phyloP scores from a whole-genome alignment of 1,140 invertebrate species.

The Cyrtorhinus lividipennis region DNA sequence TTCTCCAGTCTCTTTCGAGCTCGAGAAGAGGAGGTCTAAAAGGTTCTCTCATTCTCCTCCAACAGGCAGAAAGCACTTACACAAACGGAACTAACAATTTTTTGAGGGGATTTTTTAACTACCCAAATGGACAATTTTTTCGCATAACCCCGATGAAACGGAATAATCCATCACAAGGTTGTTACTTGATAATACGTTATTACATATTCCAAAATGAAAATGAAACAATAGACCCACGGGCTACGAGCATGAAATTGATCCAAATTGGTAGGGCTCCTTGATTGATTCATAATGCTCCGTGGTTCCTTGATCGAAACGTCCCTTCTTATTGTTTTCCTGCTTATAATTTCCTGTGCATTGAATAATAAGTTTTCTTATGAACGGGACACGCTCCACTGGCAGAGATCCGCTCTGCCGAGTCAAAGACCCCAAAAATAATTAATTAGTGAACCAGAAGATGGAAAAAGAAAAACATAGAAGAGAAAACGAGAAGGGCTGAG shows the following conservation, averaged over 20 bases:
- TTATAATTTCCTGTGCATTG: constrained; percentile 5
- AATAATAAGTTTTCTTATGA: not conserved
- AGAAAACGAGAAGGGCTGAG: not conserved
- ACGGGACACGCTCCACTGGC: not conserved
- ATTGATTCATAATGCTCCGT: constrained; percentile 8
- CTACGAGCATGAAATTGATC: not conserved
- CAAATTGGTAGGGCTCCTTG: not conserved
- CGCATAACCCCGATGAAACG: too few species aligned
- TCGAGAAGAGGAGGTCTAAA: too few species aligned
- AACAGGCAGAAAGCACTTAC: too few species aligned
- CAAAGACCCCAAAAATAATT: constrained; percentile 8
- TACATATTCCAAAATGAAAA: not conserved
- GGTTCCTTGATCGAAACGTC: not conserved
- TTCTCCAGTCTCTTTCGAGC: too few species aligned
- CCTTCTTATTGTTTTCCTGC: not conserved
- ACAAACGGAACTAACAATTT: too few species aligned
- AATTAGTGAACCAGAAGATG: constrained; percentile 1
- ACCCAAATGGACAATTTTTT: too few species aligned
- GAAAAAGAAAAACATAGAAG: not conserved
- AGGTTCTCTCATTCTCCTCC: too few species aligned
- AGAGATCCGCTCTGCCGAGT: not conserved
- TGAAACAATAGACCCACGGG: not conserved
- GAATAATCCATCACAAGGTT: too few species aligned
- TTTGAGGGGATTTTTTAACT: too few species aligned
- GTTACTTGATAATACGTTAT: not conserved